These are phyloP conservation scores for Brachyptera risi DNA, from an alignment of 2,888 invertebrate genomes.

Conservation along the genomic window DNA sequence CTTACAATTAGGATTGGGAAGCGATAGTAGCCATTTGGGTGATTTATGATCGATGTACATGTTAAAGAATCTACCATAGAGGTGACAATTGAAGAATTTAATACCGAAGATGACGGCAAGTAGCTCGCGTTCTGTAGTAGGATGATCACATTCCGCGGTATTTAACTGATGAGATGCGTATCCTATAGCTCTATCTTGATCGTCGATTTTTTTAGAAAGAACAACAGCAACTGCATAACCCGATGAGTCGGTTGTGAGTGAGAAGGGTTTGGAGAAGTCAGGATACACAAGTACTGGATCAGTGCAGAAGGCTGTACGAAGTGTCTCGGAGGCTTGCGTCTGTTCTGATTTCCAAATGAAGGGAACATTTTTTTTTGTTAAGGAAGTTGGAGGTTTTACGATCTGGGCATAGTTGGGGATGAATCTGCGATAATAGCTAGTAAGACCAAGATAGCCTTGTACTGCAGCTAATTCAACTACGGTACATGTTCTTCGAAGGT, in stretches of 20 bases:
- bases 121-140: background rate
- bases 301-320: background rate
- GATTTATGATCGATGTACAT: background rate
- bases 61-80: background rate
- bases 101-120: background rate
- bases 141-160: background rate
- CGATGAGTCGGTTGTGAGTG: background rate
- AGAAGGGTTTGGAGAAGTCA: background rate
- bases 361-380: background rate
- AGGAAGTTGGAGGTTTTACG: constrained; percentile 4
- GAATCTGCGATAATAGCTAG: no score
- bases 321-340: constrained; percentile 5
- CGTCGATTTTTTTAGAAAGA: background rate
- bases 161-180: background rate
- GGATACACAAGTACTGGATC: background rate
- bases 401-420: constrained; percentile 33
- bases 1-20: background rate
- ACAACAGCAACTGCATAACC: background rate
- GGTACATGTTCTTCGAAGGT: constrained; percentile 27
- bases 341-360: constrained; percentile 17
- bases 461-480: constrained; percentile 30
- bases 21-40: background rate
- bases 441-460: constrained; percentile 32
- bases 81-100: constrained; percentile 2
- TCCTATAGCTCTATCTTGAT: background rate